Conservation (phyloP, 2,113 vertebrate genomes). For the Bombycilla garrulus region DNA sequence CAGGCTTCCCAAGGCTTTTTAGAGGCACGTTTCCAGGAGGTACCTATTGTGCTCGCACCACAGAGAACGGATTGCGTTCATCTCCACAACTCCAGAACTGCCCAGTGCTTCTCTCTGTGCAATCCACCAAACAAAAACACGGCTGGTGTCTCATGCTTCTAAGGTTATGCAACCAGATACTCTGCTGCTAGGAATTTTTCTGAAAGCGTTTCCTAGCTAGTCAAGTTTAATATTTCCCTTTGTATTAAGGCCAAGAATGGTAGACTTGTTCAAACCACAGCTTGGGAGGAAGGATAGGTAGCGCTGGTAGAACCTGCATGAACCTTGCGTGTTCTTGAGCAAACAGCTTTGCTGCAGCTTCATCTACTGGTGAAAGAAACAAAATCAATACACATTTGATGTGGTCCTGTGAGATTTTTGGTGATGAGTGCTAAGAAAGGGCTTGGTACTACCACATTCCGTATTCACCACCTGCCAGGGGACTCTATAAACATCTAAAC, state of each 20-base stretch:
- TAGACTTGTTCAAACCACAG: neutral
- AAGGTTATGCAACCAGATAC: neutral
- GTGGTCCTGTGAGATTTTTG: neutral
- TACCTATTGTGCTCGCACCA: neutral
- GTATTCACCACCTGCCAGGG: neutral
- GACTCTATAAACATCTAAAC: neutral
- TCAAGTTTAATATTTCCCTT: neutral
- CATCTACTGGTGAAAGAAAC: neutral
- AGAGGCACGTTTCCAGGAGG: neutral
- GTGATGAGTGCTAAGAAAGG: neutral
- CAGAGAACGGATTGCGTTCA: neutral
- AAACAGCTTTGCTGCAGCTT: neutral
- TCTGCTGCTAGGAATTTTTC: neutral
- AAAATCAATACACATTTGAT: neutral
- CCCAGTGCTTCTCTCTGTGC: neutral
- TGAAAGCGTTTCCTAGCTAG: neutral
- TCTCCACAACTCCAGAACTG: neutral
- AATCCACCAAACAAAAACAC: neutral
- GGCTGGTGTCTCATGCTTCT: neutral
- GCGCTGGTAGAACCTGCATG: neutral
- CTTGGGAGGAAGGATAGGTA: neutral
- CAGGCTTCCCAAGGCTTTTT: neutral
- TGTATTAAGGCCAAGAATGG: neutral
- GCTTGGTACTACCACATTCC: neutral
- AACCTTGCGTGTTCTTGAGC: neutral